Base-by-base conservation (phyloP, 2,113 vertebrate species). In the Mobula birostris region DNA sequence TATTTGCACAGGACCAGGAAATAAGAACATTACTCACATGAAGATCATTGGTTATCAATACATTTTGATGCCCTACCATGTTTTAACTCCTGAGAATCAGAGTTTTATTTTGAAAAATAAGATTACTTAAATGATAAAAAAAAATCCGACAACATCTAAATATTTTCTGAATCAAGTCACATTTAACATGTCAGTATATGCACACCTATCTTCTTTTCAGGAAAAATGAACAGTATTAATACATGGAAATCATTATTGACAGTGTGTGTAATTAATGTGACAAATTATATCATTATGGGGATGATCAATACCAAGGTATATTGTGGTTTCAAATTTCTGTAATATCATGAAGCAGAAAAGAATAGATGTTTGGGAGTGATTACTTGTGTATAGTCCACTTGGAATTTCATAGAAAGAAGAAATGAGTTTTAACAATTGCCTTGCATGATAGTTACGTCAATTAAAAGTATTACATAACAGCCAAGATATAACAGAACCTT, bases 301-400 rank as follows among this genome's bases (percentile, higher is more conserved):
- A 74, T 21, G 36, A 74, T 93, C 91, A 93, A 93, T 93, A 66
- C 68, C 72, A 36, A 74, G 91, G 36, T 70, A 74, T 93, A 93
- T 93, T 93, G 66, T 93, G 68, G 70, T 56, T 72, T 93, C 68
- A 72, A 74, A 72, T 93, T 93, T 93, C 91, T 93, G 36, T 76
- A 93, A 93, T 93, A 74, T 27, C 48, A 85, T 93, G 72, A 93
- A 93, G 72, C 74, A 76, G 91, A 74, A 93, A 93, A 76, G n/a
- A 92, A 74, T 70, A 48, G 90, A 36, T 93, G 72, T 72, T 40
- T 76, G 29, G 91, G n/a, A 72, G 29, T 93, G 40, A 93, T 93
- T 93, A 56, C 36, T 74, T 56, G 36, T 24, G 70, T 93, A 11
- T 93, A 74, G 74, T 93, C 91, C 48, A 74, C 61, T 76, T 76